Base-by-base conservation (phyloP, 2,113 vertebrate genomes). In the Onychostoma macrolepis region DNA sequence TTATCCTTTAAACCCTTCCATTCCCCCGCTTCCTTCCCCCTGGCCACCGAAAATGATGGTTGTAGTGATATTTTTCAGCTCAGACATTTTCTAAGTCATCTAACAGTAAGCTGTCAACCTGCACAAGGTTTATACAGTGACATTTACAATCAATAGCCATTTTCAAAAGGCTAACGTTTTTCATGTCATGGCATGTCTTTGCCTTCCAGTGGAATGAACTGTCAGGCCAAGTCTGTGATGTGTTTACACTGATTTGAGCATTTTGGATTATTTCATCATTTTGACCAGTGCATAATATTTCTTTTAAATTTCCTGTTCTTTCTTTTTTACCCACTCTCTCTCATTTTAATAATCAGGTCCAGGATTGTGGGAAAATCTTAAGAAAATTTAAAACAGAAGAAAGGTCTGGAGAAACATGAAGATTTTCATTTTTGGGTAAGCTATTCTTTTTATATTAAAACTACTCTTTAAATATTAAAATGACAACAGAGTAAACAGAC, bases 91-190 rank as follows among this genome's bases (percentile, higher is more conserved):
- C 81, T 85, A 76, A 82, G 84, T 77, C 79, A 38, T 72, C 33
- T 84, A 50, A 84, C 85, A 81, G 82, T 87, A 85, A 85, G 61
- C 87, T 88, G 87, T 88, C 87, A 90, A 58, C 65, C 85, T 85
- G 67, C 65, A 80, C 83, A 82, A 41, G 41, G 77, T 86, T 81
- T 83, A 77, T 63, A 41, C 53, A 45, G 69, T 88, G 85, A 90
- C 85, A 89, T 89, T 90, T 87, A 85, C 65, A 86, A 90, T 87
- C 85, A 85, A 89, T 87, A 87, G 17, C 80, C 61, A 78, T 87
- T 80, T 87, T 83, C 87, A 87, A 90, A 88, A 88, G 86, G 87
- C 76, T 87, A 88, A 83, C 43, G 48, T 85, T 76, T 86, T 85
- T 88, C 85, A 83, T 88, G 71, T 85, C 71, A 77, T 80, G 43